These are phyloP conservation scores for Adineta ricciae DNA, from an alignment of 2,888 invertebrate species.

Conservation along the genomic window DNA sequence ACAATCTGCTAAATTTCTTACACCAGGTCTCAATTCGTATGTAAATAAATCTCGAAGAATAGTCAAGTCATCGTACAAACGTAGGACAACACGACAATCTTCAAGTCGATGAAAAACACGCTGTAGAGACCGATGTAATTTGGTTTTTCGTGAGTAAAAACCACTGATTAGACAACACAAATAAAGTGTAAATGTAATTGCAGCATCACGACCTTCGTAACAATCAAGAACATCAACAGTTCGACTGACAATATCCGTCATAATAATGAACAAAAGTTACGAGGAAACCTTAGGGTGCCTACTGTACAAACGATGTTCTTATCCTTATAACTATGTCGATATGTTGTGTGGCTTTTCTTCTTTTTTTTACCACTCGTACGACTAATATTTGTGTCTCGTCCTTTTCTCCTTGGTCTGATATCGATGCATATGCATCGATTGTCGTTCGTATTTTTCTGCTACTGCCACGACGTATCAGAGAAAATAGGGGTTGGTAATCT, in stretches of 20 bases:
- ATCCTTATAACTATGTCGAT: background rate
- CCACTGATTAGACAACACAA: conserved; percentile 24
- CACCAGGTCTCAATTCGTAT: conserved; percentile 3
- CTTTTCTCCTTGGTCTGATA: background rate
- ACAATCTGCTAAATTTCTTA: background rate
- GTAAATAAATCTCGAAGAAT: conserved; percentile 30
- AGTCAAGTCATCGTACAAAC: conserved; percentile 30
- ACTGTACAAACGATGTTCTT: background rate
- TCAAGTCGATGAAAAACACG: conserved; percentile 26
- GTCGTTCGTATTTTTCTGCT: background rate
- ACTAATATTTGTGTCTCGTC: background rate
- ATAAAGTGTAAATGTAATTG: conserved; percentile 30
- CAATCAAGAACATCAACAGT: conserved; percentile 29
- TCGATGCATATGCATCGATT: background rate
- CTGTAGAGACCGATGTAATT: conserved; percentile 6
- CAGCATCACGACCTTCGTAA: conserved; percentile 33
- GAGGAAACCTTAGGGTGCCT: background rate
- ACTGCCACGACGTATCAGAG: background rate
- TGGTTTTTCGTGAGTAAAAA: conserved; percentile 24
- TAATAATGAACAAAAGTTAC: background rate
- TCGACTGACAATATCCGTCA: background rate
- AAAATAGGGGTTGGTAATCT: background rate
- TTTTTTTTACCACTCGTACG: background rate
- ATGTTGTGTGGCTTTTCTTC: background rate
- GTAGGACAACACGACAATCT: conserved; percentile 32